Base-by-base conservation (phyloP, 2,888 invertebrate genomes). In the Drosophila yooni region DNA sequence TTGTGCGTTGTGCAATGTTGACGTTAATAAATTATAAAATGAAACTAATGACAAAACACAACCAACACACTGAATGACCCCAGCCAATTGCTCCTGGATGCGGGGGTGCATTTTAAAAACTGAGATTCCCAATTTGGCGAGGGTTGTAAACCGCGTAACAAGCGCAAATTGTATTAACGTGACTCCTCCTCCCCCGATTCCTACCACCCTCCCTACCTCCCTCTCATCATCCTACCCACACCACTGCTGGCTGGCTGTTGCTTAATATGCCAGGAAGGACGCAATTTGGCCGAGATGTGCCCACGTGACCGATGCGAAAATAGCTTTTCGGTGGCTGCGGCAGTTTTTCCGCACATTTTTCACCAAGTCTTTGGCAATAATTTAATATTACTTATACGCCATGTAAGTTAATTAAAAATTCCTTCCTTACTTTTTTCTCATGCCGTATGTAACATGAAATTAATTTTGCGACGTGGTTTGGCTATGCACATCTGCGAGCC, bases 1-100 rank as follows among this genome's bases (percentile, higher is more conserved):
- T 73, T 76, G 70, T 79, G 83, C 73, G 79, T 38, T 56, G 56
- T 38, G 84, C 82, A 86, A 83, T 92, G 92, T 92, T 92, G 92
- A 92, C 90, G 88, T 83, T 91, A 91, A 91, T 91, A 92, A 92
- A 92, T 92, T 92, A 92, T 91, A 91, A 91, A 91, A 91, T 84
- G 90, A 89, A 90, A 90, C 91, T 91, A 92, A 92, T 92, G 91
- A 91, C 91, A 91, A 89, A 80, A 88, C 89, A 84, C 74, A 81
- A 71, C 70, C 59, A 59, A 68, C 59, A 82, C 61, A 54, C 63
- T 53, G 46, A 52, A 54, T 60, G 46, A 57, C 43, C 58, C 18
- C 48, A n/a, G 21, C 29, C 29, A 29, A 38, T 25, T 29, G 21
- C 40, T 53, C 8, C 25, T 46, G 46, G 46, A 25, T 25, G 54